Percentiles rank a stretch among this genome's conserved stretches.
Evolutionary conservation across 1,140 invertebrate species (phyloP).

Genomic region (Neodiprion pinetum): DNA sequence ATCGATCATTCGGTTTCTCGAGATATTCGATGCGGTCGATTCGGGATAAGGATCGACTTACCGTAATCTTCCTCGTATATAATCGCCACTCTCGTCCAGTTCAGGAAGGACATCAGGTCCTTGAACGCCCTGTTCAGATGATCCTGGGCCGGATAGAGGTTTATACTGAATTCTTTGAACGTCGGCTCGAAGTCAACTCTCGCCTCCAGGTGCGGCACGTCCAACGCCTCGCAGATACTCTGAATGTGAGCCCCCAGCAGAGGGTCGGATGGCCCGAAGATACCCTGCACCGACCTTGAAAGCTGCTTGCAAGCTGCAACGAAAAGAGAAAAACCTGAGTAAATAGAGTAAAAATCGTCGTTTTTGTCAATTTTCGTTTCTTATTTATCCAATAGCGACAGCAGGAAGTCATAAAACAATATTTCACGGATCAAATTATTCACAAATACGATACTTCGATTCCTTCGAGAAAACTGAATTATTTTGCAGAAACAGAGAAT

Average conservation of each 20-base stretch:
- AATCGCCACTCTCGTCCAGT: conserved; percentile 93
- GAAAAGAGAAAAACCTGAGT: conserved; percentile 34
- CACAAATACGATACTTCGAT: too few species aligned
- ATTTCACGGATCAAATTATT: too few species aligned
- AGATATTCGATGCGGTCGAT: neutral
- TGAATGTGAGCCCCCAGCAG: conserved; percentile 84
- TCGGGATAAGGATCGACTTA: conserved; percentile 52
- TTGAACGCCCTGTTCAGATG: conserved; percentile 85
- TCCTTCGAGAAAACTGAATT: too few species aligned
- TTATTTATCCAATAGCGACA: too few species aligned
- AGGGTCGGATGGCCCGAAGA: conserved; percentile 88
- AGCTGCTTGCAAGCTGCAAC: conserved; percentile 86
- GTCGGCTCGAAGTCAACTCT: conserved; percentile 74
- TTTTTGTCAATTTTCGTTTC: too few species aligned
- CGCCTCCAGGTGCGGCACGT: conserved; percentile 88
- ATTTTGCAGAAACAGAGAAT: too few species aligned
- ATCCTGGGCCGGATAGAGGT: conserved; percentile 86
- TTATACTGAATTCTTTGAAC: conserved; percentile 84
- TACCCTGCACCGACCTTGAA: conserved; percentile 83
- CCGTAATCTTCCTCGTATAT: conserved; percentile 91
- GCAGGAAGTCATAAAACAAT: too few species aligned
- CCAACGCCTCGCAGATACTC: conserved; percentile 86
- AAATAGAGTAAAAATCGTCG: neutral
- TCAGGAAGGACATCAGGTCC: conserved; percentile 87
- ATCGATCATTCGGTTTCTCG: neutral